Conservation (phyloP, 1,140 invertebrate species). For the Drosophila ironensis region DNA sequence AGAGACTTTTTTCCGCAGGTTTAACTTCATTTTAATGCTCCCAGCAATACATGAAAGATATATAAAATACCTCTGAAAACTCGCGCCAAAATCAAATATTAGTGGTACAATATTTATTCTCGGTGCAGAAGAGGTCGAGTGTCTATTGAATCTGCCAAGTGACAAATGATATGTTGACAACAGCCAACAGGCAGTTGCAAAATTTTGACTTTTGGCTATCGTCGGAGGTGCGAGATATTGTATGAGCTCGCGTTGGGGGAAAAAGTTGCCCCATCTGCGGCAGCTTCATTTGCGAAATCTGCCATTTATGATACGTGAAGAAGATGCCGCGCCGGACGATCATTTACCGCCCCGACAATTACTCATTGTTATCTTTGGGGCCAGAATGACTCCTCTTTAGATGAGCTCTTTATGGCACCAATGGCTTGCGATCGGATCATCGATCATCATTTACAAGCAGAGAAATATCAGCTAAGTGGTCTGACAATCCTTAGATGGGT, state of each 20-base stretch:
- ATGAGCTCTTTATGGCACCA: too few relatives aligned
- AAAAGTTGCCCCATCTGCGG: conserved; percentile 25
- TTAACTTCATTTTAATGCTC: too few relatives aligned
- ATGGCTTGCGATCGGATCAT: conserved; percentile 24
- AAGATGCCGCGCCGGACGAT: background rate
- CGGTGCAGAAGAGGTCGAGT: conserved; percentile 2
- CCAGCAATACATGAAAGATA: too few relatives aligned
- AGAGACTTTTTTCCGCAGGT: too few relatives aligned
- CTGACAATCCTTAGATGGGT: background rate
- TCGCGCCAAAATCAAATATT: too few relatives aligned
- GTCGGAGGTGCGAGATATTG: conserved; percentile 28
- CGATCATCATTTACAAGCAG: conserved; percentile 65
- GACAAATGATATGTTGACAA: conserved; percentile 79
- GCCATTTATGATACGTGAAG: conserved; percentile 23
- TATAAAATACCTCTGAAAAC: too few relatives aligned
- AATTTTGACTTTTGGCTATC: conserved; percentile 77
- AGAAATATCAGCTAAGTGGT: conserved; percentile 34
- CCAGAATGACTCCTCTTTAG: conserved; percentile 13
- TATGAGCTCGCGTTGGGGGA: background rate
- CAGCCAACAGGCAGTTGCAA: conserved; percentile 58
- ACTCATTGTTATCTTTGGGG: conserved; percentile 61
- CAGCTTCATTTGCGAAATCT: conserved; percentile 57
- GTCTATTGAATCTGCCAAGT: conserved; percentile 52
- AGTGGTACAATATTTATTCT: background rate
- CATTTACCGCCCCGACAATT: conserved; percentile 33